phyloP scores from a whole-genome alignment of 2,113 vertebrate species.

The Callionymus lyra region DNA sequence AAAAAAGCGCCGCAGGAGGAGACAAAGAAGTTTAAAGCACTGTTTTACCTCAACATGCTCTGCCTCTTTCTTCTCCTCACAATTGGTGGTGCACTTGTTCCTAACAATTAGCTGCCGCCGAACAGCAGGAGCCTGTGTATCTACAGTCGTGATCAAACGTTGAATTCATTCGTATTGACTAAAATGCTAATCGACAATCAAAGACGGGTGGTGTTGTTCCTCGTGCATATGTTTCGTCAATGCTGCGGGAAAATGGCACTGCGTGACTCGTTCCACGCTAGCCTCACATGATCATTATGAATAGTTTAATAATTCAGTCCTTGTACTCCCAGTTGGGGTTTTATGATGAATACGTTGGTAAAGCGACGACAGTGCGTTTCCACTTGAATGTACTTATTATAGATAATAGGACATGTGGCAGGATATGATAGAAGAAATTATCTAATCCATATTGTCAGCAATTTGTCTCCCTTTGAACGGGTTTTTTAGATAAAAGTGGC shows the following conservation, averaged over 20 bases:
- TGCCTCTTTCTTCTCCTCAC: background rate
- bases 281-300: conserved; percentile 29
- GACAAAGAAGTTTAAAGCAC: conserved; percentile 34
- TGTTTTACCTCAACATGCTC: conserved; percentile 36
- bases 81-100: conserved; percentile 8
- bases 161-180: conserved; percentile 25
- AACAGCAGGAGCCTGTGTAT: conserved; percentile 1
- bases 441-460: no score
- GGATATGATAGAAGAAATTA: no score
- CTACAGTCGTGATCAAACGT: conserved; percentile 29
- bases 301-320: conserved; percentile 46
- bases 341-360: conserved; percentile 17
- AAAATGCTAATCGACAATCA: conserved; percentile 30
- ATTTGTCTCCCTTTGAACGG: no score
- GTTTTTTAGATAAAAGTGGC: no score
- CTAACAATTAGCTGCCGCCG: conserved; percentile 12
- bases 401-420: no score
- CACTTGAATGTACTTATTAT: no score
- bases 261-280: conserved; percentile 27
- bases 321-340: conserved; percentile 22
- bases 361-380: no score
- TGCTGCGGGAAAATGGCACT: conserved; percentile 10
- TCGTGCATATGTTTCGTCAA: conserved; percentile 3
- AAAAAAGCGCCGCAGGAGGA: conserved; percentile 27
- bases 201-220: conserved; percentile 13